Evolutionary conservation across 2,113 vertebrate genomes (phyloP).

Genomic region (Lucifuga dentata): DNA sequence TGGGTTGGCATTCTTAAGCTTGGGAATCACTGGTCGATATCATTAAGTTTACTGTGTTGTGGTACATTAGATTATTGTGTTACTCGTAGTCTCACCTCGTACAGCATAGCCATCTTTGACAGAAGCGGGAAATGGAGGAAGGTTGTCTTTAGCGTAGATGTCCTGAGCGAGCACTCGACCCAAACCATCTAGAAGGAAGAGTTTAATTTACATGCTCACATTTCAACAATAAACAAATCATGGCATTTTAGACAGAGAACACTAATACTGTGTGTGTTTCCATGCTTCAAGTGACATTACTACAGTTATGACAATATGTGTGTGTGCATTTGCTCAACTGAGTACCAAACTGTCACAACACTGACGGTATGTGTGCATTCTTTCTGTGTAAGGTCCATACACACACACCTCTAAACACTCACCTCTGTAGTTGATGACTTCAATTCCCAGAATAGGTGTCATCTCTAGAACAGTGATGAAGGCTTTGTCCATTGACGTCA

Average conservation of each 20-base stretch:
- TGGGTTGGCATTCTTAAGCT: too few relatives aligned
- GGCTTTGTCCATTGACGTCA: slow-evolving; percentile 99
- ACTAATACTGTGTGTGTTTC: too few relatives aligned
- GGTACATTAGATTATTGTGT: too few relatives aligned
- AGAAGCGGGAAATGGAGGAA: slow-evolving; percentile 97
- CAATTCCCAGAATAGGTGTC: slow-evolving; percentile 97
- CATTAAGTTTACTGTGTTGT: too few relatives aligned
- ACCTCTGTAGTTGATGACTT: slow-evolving; percentile 99
- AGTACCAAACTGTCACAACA: not conserved
- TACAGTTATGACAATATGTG: not conserved
- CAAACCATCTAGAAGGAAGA: slow-evolving; percentile 89
- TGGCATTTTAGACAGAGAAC: too few relatives aligned
- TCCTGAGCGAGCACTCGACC: slow-evolving; percentile 98
- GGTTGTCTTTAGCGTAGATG: slow-evolving; percentile 99
- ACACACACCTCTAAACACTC: slow-evolving; percentile 22
- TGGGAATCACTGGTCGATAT: too few relatives aligned
- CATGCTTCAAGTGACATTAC: not conserved
- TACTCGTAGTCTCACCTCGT: slow-evolving; percentile 85
- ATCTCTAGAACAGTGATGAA: slow-evolving; percentile 99
- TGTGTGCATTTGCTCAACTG: not conserved
- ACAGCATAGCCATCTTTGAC: slow-evolving; percentile 99
- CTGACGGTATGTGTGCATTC: too few relatives aligned
- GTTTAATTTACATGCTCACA: not conserved
- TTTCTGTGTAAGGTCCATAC: too few relatives aligned
- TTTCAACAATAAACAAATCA: not conserved